Percentiles rank a stretch among this genome's conserved stretches.
Conservation (phyloP, 2,113 vertebrate genomes). For the Opisthocomus hoazin region DNA sequence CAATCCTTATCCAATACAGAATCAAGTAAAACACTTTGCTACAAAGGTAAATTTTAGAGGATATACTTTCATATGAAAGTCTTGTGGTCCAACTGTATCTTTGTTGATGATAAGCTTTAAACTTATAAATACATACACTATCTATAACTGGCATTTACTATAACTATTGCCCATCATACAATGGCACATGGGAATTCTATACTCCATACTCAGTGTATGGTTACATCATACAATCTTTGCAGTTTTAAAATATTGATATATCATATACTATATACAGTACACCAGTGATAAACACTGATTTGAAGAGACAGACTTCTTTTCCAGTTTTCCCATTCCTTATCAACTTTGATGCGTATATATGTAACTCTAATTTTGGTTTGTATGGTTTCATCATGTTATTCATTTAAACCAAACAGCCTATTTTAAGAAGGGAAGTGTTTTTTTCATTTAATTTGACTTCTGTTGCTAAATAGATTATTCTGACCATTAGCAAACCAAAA, state of each 20-base stretch:
- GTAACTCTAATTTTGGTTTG: slow-evolving; percentile 2
- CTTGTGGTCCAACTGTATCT: slow-evolving; percentile 59
- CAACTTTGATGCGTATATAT: neutral
- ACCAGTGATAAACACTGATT: slow-evolving; percentile 61
- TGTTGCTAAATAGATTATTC: neutral
- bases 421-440: neutral
- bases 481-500: slow-evolving; percentile 1
- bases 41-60: slow-evolving; percentile 70
- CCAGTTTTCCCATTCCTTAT: slow-evolving; percentile 1
- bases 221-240: slow-evolving; percentile 48
- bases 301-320: slow-evolving; percentile 13
- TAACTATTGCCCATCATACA: slow-evolving; percentile 60
- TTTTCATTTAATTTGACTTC: neutral
- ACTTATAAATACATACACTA: slow-evolving; percentile 56
- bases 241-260: slow-evolving; percentile 54
- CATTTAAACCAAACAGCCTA: neutral
- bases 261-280: slow-evolving; percentile 57
- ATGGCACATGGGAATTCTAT: slow-evolving; percentile 59
- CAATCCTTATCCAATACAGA: slow-evolving; percentile 67
- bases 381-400: neutral
- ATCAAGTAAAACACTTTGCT: slow-evolving; percentile 70
- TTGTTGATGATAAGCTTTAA: slow-evolving; percentile 60
- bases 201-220: slow-evolving; percentile 51
- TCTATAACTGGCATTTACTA: slow-evolving; percentile 60
- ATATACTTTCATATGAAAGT: slow-evolving; percentile 73